These are phyloP conservation scores for Schizopygopsis malacanthus DNA, from an alignment of 2,797 vertebrate species.

Conservation along the genomic window DNA sequence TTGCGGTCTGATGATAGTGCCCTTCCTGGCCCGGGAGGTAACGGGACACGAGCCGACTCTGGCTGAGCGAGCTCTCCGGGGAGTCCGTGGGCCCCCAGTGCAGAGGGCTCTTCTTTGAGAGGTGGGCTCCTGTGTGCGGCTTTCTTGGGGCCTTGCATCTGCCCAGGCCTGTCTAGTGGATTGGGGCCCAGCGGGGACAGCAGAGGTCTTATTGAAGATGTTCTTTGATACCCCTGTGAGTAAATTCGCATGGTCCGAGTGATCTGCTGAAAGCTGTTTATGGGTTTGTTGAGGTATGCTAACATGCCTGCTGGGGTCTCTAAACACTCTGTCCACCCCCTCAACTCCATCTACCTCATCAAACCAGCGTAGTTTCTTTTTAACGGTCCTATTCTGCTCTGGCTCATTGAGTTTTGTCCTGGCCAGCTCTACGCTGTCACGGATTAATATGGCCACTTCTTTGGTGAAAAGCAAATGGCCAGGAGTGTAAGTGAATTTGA, in stretches of 20 bases:
- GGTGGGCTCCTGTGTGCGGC: constrained; percentile 69
- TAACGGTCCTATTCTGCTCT: constrained; percentile 69
- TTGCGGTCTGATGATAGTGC: constrained; percentile 75
- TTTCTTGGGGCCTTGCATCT: constrained; percentile 77
- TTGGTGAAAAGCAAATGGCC: constrained; percentile 73
- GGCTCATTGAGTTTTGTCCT: constrained; percentile 74
- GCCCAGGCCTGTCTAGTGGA: constrained; percentile 85
- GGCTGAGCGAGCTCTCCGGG: constrained; percentile 71
- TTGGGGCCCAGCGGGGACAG: constrained; percentile 69
- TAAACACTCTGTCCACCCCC: constrained; percentile 55
- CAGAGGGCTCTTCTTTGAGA: constrained; percentile 63
- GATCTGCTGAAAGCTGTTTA: constrained; percentile 66
- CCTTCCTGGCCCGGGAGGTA: constrained; percentile 75
- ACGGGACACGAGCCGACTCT: constrained; percentile 65
- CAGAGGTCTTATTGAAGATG: constrained; percentile 63
- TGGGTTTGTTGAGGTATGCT: constrained; percentile 51
- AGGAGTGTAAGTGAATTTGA: constrained; percentile 64
- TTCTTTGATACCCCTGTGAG: constrained; percentile 66
- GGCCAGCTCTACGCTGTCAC: constrained; percentile 88
- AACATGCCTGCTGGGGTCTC: constrained; percentile 27
- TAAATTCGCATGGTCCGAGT: constrained; percentile 60
- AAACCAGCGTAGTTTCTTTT: constrained; percentile 89
- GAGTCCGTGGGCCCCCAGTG: constrained; percentile 68
- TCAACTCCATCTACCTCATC: constrained; percentile 77
- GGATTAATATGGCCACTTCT: constrained; percentile 76